Evolutionary conservation across 1,140 invertebrate genomes (phyloP).

Genomic region (Drosophila santomea): DNA sequence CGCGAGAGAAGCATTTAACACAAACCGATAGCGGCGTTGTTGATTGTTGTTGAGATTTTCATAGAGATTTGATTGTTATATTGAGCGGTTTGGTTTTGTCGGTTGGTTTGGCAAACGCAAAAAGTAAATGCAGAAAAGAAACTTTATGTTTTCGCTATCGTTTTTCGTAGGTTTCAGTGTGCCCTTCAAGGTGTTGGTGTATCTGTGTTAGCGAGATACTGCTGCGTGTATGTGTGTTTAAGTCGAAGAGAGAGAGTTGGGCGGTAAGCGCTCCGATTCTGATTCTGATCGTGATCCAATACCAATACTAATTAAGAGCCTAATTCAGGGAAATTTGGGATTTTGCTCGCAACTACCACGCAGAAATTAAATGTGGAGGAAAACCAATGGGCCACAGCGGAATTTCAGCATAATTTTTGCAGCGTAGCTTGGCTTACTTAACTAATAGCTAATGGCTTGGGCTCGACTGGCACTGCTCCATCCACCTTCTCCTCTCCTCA

Average conservation of each 20-base stretch:
- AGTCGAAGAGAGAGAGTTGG: slow-evolving; percentile 31
- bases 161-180: slow-evolving; percentile 53
- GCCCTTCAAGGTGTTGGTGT: slow-evolving; percentile 37
- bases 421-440: slow-evolving; percentile 36
- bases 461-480: slow-evolving; percentile 9
- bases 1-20: slow-evolving; percentile 74
- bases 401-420: slow-evolving; percentile 70
- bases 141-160: slow-evolving; percentile 72
- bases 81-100: slow-evolving; percentile 31
- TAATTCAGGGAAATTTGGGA: slow-evolving; percentile 62
- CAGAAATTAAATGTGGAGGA: slow-evolving; percentile 13
- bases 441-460: slow-evolving; percentile 33
- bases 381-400: slow-evolving; percentile 43
- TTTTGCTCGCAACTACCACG: slow-evolving; percentile 49
- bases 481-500: slow-evolving; percentile 4
- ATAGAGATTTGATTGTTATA: slow-evolving; percentile 24
- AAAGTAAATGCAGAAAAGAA: slow-evolving; percentile 83
- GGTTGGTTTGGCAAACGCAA: slow-evolving; percentile 63
- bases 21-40: slow-evolving; percentile 56
- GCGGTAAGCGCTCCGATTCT: slow-evolving; percentile 43
- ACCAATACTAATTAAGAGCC: slow-evolving; percentile 32
- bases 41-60: slow-evolving; percentile 49
- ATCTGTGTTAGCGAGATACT: slow-evolving; percentile 22
- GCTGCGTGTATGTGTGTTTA: slow-evolving; percentile 17
- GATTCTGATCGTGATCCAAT: slow-evolving; percentile 10